Base-by-base conservation (phyloP, 2,113 vertebrate species). In the Lepus americanus region DNA sequence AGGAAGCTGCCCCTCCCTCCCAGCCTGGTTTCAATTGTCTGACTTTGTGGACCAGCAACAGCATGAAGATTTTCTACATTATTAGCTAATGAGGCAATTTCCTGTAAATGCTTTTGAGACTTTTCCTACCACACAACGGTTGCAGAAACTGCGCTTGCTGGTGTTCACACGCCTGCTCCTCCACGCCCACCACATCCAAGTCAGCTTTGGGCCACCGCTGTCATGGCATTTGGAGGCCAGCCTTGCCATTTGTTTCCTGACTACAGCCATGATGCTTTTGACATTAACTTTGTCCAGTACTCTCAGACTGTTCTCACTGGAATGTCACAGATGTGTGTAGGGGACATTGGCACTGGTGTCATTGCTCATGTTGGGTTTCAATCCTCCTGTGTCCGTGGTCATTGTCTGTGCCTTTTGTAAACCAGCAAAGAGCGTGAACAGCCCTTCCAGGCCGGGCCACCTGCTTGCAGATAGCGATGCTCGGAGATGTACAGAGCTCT, bases 41-140 rank as follows among this genome's bases (percentile, higher is more conserved):
- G 64, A 74, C 64, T 49, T 66, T 69, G 53, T 76, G n/a, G 66
- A 44, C 73, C 80, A 76, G 85, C 92, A 89, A 94, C 49, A 67
- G 86, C 94, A 73, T 6, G n/a, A 53, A 51, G 6, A 19, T 78
- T 78, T 76, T 81, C 53, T 63, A 55, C 87, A 59, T 79, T 27
- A 33, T 27, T 31, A 73, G 67, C 31, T 51, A 78, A 31, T 51
- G 69, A 94, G 59, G 76, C 51, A 14, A 19, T 51, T 80, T 88
- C 44, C 64, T 22, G 16, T 33, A 61, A 33, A 55, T 88, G 92
- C 77, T 91, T 66, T 53, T 3, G 82, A 88, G 69, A n/a, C n/a
- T 13, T 31, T 3, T 6, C 1, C 16, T 73, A 7, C 44, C 44
- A 7, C 44, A 44, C 44, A 44, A 44, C 44, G 44, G 44, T 44